phyloP scores from a whole-genome alignment of 1,140 invertebrate genomes.

The Drosophila ananassae region DNA sequence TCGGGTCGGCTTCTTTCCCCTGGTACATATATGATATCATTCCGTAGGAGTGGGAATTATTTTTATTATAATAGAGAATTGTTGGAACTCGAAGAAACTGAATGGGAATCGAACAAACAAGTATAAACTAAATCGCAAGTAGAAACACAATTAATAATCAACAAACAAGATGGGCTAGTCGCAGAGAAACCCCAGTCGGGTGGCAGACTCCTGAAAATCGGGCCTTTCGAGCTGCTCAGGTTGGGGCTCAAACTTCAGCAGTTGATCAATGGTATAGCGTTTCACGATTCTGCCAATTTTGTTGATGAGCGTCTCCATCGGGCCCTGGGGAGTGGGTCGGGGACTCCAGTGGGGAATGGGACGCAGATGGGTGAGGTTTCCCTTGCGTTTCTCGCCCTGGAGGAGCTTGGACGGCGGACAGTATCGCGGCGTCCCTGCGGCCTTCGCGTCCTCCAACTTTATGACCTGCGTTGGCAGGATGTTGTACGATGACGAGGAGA shows the following conservation, averaged over 20 bases:
- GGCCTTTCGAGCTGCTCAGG: conserved; percentile 38
- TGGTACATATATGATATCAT: not conserved
- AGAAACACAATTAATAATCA: not conserved
- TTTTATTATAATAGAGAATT: not conserved
- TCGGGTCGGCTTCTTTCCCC: no score
- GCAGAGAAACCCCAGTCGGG: conserved; percentile 31
- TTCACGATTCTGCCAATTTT: not conserved
- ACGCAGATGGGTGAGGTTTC: conserved; percentile 18
- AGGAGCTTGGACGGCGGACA: conserved; percentile 9
- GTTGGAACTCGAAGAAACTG: not conserved
- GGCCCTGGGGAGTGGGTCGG: not conserved
- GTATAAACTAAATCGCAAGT: not conserved
- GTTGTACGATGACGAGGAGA: not conserved
- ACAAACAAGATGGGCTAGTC: not conserved
- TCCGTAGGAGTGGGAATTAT: not conserved
- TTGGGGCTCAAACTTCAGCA: conserved; percentile 51
- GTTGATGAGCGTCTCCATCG: not conserved
- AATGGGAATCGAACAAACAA: not conserved
- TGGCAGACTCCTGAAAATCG: not conserved
- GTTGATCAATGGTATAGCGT: conserved; percentile 52
- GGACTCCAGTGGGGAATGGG: conserved; percentile 2
- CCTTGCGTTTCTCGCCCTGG: conserved; percentile 11
- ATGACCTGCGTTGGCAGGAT: not conserved
- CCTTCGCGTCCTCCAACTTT: not conserved
- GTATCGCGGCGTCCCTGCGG: not conserved